Conservation (phyloP, 2,113 vertebrate species). For the Spheniscus mendiculus region DNA sequence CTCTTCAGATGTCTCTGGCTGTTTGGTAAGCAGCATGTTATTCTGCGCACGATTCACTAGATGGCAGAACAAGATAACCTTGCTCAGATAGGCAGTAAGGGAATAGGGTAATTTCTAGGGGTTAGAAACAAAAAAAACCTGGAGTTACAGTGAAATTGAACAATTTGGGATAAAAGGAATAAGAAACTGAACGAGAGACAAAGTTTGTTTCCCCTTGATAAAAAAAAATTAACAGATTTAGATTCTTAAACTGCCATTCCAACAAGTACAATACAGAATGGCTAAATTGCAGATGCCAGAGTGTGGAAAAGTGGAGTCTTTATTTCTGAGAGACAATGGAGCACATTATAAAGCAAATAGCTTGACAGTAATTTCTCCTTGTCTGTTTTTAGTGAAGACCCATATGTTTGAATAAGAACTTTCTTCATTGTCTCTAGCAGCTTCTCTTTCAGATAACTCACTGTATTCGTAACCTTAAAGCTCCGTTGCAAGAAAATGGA, state of each 20-base stretch:
- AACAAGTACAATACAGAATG: conserved; percentile 21
- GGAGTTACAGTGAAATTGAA: not conserved
- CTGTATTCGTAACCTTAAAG: not conserved
- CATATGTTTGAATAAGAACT: conserved; percentile 25
- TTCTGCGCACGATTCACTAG: conserved; percentile 25
- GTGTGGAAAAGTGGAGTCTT: conserved; percentile 5
- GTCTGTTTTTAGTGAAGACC: conserved; percentile 33
- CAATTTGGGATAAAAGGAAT: not conserved
- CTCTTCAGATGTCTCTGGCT: not conserved
- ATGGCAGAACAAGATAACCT: conserved; percentile 66
- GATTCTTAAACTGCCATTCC: not conserved
- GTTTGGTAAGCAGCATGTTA: not conserved
- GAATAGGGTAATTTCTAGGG: not conserved
- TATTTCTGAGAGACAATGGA: conserved; percentile 58
- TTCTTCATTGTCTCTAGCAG: conserved; percentile 26
- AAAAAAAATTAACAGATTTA: not conserved
- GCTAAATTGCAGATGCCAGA: conserved; percentile 10
- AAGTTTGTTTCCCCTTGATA: not conserved
- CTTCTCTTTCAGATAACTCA: not conserved
- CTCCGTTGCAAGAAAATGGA: not conserved
- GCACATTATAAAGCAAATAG: conserved; percentile 28
- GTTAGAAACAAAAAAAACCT: not conserved
- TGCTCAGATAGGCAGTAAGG: not conserved
- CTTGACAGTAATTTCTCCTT: conserved; percentile 54
- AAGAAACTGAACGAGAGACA: not conserved